Base-by-base conservation (phyloP, 2,797 vertebrate species). In the Oreonectes daqikongensis region DNA sequence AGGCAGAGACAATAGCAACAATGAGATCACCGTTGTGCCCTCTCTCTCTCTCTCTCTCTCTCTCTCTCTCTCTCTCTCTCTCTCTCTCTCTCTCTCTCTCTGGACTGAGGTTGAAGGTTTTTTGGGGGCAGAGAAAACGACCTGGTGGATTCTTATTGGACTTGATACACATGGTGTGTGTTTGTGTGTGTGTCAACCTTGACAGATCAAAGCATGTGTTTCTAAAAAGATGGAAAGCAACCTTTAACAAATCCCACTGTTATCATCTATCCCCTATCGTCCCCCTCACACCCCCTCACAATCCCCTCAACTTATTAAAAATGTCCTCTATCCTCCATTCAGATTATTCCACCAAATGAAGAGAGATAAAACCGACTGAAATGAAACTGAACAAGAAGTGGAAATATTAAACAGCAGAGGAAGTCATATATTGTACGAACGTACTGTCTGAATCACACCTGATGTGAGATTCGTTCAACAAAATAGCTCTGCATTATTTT, bases 1-100 rank as follows among this genome's bases (percentile, higher is more conserved):
- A 83, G 69, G 68, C 87, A 86, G 88, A 90, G 89, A 92, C 90
- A 92, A 92, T 91, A 90, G 88, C 86, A 87, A 92, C 91, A 93
- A 92, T 91, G 88, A 90, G 79, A 83, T 86, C 86, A 90, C 90
- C 90, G 89, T 92, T 86, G 88, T 87, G 85, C 87, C 75, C 24
- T 61, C 80, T 74, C 77, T 42, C 38, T 78, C 69, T 67, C 40
- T 75, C 59, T 84, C 77, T 22, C 1, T 57, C 76, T 65, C 59
- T 20, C 52, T 59, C 67, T 70, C 44, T 18, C 30, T n/a, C 80
- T 71, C 69, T 46, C 11, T 76, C 81, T 81, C 63, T 73, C 66
- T 63, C 53, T 61, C 63, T 44, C 64, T 57, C 70, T 69, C 59
- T 46, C 32, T 30, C 66, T 69, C 64, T 71, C 66, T 82, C 65